Percentiles rank a stretch among this genome's conserved stretches.
These are phyloP conservation scores for Ursus arctos DNA, from an alignment of 2,113 vertebrate species.

Conservation along the genomic window DNA sequence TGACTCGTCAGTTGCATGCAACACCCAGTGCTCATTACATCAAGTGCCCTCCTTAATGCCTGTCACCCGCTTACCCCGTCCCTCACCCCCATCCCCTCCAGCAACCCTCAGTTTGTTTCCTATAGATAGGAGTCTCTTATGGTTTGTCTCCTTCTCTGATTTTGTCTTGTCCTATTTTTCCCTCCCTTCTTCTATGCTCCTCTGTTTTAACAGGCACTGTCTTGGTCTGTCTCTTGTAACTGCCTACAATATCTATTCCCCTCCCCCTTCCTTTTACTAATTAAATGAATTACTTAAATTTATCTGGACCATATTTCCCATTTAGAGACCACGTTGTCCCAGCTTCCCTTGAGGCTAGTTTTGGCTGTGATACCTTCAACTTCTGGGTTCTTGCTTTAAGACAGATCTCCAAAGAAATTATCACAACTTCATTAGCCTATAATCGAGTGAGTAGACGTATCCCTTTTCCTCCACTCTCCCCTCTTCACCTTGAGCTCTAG, in stretches of 20 bases:
- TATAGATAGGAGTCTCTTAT: background rate
- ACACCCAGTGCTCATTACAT: background rate
- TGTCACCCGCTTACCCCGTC: background rate
- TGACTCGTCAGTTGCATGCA: background rate
- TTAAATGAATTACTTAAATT: background rate
- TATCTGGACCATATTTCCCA: background rate
- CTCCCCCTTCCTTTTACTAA: background rate
- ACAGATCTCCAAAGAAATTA: background rate
- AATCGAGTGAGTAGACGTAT: background rate
- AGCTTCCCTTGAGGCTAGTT: background rate
- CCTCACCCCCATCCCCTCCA: background rate
- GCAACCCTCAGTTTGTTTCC: background rate
- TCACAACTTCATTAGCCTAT: background rate
- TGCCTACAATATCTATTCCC: background rate
- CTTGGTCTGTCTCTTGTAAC: background rate
- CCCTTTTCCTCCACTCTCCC: background rate
- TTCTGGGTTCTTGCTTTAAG: background rate
- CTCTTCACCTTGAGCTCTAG: background rate
- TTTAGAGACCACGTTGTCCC: background rate
- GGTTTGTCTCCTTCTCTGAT: background rate
- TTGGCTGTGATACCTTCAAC: background rate
- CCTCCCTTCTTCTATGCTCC: background rate
- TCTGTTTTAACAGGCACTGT: background rate
- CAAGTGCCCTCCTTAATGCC: background rate
- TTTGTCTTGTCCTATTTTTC: background rate